Percentiles rank a stretch among this genome's conserved stretches.
phyloP scores from a whole-genome alignment of 2,797 vertebrate species.

The Spinibarbus caldwelli region DNA sequence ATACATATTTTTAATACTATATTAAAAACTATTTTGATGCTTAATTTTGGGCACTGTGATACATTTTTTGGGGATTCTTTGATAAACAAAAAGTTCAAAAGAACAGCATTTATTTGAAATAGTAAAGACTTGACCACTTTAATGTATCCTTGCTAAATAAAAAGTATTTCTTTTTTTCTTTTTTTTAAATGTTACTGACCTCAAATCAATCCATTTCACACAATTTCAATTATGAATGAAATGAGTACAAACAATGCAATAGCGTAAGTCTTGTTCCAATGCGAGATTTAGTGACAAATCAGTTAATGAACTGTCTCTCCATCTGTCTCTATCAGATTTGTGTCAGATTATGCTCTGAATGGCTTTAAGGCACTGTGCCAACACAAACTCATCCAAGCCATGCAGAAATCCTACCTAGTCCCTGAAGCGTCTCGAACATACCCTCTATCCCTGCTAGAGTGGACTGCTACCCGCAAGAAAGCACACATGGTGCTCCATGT shows the following conservation, averaged over 20 bases:
- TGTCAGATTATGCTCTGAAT: constrained; percentile 87
- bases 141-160: not conserved
- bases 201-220: not conserved
- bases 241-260: not conserved
- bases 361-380: constrained; percentile 91
- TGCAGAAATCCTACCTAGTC: constrained; percentile 77
- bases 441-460: constrained; percentile 90
- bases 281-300: not conserved
- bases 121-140: not conserved
- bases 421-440: constrained; percentile 77
- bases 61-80: not conserved
- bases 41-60: not conserved
- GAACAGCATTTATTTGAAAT: not conserved
- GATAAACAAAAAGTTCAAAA: not conserved
- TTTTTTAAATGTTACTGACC: not conserved
- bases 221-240: not conserved
- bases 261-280: not conserved
- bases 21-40: not conserved
- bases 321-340: constrained; percentile 77
- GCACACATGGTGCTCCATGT: constrained; percentile 88
- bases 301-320: not conserved
- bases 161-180: not conserved
- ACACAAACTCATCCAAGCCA: constrained; percentile 89
- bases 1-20: not conserved
- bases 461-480: constrained; percentile 84